Percentiles rank a stretch among this genome's conserved stretches.
These are phyloP conservation scores for Norana najaformis DNA, from an alignment of 2,888 invertebrate genomes.

Conservation along the genomic window DNA sequence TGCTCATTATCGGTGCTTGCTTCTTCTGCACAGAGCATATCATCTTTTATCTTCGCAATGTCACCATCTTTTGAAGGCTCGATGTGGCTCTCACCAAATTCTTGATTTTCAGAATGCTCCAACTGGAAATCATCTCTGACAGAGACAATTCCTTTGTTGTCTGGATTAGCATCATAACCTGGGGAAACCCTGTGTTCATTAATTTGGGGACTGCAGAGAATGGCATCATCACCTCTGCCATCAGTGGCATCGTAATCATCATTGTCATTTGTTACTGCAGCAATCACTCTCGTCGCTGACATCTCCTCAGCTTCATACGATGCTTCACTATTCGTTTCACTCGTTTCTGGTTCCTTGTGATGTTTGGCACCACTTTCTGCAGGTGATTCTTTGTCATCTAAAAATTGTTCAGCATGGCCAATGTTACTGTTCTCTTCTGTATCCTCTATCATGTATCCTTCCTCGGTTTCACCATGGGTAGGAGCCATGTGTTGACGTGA, in stretches of 20 bases:
- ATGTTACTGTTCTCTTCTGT: not conserved
- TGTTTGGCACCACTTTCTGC: not conserved
- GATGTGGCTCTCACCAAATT: not conserved
- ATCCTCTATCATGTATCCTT: not conserved
- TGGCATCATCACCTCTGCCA: not conserved
- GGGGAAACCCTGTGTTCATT: not conserved
- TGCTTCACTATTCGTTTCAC: not conserved
- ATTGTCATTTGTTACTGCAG: not conserved
- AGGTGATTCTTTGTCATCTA: not conserved
- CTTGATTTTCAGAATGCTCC: not conserved
- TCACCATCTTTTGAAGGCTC: not conserved
- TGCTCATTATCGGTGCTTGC: not conserved
- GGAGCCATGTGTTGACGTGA: not conserved
- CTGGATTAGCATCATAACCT: not conserved
- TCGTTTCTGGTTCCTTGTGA: not conserved
- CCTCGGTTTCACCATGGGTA: not conserved
- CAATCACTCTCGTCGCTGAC: not conserved
- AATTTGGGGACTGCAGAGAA: not conserved
- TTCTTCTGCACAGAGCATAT: not conserved
- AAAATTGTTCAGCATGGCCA: not conserved
- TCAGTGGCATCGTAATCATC: not conserved
- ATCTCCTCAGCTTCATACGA: not conserved
- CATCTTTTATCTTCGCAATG: not conserved
- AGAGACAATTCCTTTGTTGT: no score
- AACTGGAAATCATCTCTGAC: not conserved